These are phyloP conservation scores for Thymelicus sylvestris DNA, from an alignment of 2,888 invertebrate genomes.

Conservation along the genomic window DNA sequence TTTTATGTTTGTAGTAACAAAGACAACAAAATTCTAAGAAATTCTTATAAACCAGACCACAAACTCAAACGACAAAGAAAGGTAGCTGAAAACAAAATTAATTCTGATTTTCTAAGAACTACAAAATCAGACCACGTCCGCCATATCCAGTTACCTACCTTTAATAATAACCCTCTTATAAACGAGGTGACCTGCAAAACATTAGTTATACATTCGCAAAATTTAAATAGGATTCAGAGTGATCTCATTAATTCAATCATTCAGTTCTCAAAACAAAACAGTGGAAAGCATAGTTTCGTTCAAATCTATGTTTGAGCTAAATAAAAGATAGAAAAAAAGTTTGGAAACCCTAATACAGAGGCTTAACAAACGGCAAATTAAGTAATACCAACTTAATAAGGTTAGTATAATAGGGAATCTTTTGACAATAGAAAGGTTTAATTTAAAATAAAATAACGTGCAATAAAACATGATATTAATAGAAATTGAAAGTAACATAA, in stretches of 20 bases:
- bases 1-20: background rate
- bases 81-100: slow-evolving; percentile 44
- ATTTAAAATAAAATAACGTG: too few species aligned
- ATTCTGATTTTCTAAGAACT: slow-evolving; percentile 53
- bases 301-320: too few species aligned
- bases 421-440: too few species aligned
- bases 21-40: slow-evolving; percentile 2
- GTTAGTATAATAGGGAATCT: too few species aligned
- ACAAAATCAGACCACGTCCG: slow-evolving; percentile 50
- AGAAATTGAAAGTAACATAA: background rate
- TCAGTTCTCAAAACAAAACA: too few species aligned
- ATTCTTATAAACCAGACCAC: background rate
- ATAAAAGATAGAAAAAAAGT: too few species aligned
- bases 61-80: slow-evolving; percentile 5
- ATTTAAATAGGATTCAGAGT: background rate
- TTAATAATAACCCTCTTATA: slow-evolving; percentile 55
- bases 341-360: too few species aligned
- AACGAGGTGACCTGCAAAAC: slow-evolving; percentile 66
- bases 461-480: too few species aligned
- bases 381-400: too few species aligned
- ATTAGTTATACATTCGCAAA: slow-evolving; percentile 41
- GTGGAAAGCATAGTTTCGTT: too few species aligned
- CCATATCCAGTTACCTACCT: slow-evolving; percentile 58
- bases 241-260: slow-evolving; percentile 12
- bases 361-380: too few species aligned